Evolutionary conservation across 1,140 invertebrate species (phyloP).

Genomic region (Ceratitis capitata): DNA sequence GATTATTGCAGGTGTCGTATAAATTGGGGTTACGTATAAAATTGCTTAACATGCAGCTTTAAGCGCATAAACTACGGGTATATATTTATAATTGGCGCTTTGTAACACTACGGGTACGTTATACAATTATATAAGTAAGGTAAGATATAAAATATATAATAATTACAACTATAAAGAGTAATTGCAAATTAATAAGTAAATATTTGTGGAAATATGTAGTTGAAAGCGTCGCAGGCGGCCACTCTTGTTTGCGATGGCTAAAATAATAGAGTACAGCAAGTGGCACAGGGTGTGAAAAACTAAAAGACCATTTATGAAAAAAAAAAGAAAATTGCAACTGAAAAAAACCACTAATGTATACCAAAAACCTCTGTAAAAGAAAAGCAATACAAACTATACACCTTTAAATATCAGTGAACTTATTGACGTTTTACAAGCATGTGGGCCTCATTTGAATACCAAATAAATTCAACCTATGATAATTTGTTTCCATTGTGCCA

Average conservation of each 20-base stretch:
- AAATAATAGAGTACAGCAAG: background rate
- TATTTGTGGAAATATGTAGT: too few relatives aligned
- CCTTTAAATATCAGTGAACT: background rate
- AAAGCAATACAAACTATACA: background rate
- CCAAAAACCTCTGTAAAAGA: background rate
- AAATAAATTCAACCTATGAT: background rate
- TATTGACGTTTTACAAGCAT: background rate
- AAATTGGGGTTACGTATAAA: background rate
- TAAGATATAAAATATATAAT: background rate
- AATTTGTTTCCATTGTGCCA: background rate
- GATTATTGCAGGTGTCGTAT: too few relatives aligned
- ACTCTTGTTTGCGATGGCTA: background rate
- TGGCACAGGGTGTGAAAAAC: background rate
- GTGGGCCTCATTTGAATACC: slow-evolving; percentile 1
- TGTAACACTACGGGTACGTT: too few relatives aligned
- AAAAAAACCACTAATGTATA: background rate
- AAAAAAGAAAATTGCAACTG: background rate
- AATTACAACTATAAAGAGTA: background rate
- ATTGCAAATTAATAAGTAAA: background rate
- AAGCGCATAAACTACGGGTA: background rate
- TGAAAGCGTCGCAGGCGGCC: background rate
- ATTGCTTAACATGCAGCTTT: background rate
- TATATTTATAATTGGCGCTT: background rate
- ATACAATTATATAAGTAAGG: too few relatives aligned
- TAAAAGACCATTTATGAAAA: background rate